A percentile compares a stretch with the other conserved stretches of the same genome.
Evolutionary conservation across 35 echinoderm and acorn worm species (phyloP).

Genomic region (Acanthaster planci): DNA sequence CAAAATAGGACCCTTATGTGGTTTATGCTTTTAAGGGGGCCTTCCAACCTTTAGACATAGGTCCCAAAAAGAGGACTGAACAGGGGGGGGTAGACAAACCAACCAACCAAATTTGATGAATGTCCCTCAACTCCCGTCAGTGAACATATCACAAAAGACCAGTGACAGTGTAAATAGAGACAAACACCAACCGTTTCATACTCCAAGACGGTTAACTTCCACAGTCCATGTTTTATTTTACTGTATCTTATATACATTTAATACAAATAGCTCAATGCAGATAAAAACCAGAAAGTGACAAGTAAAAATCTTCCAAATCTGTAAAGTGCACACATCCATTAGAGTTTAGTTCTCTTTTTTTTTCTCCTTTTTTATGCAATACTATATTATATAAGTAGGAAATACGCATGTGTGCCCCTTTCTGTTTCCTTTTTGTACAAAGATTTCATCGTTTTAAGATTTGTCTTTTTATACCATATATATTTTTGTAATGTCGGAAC

Average conservation of each 20-base stretch:
- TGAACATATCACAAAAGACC: no score
- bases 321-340: conserved; percentile 81
- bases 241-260: conserved; percentile 34
- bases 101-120: no score
- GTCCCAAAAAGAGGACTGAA: no score
- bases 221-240: conserved; percentile 34
- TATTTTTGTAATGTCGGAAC: conserved; percentile 48
- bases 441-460: conserved; percentile 53
- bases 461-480: conserved; percentile 35
- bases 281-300: conserved; percentile 31
- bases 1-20: no score
- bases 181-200: no score
- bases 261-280: conserved; percentile 29
- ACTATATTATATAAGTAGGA: conserved; percentile 82
- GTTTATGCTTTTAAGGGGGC: no score
- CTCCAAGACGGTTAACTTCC: conserved; percentile 16
- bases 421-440: conserved; percentile 54
- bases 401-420: conserved; percentile 59
- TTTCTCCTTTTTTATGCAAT: conserved; percentile 54
- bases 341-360: neutral
- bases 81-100: no score
- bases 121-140: no score
- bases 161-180: no score
- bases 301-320: conserved; percentile 63
- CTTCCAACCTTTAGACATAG: no score